These are phyloP conservation scores for Muraenolepis orangiensis DNA, from an alignment of 2,797 vertebrate genomes.

Conservation along the genomic window DNA sequence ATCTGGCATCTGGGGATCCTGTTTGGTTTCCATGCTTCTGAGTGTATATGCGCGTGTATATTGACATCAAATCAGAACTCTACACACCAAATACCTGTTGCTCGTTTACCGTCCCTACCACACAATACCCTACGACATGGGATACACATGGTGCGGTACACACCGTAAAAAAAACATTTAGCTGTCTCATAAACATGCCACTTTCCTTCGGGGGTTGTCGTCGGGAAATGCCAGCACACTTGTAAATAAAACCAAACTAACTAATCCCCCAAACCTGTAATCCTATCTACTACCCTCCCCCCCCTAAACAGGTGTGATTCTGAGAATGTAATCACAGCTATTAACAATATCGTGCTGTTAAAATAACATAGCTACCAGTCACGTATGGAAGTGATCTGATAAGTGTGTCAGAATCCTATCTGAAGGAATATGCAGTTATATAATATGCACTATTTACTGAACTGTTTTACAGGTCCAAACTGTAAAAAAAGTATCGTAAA, in stretches of 20 bases:
- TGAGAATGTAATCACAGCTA: background rate
- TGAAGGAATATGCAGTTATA: background rate
- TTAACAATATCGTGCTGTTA: background rate
- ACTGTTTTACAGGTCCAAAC: background rate
- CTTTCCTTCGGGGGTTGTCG: slow-evolving; percentile 12
- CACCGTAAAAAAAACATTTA: too few relatives aligned
- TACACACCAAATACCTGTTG: too few relatives aligned
- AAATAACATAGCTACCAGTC: background rate
- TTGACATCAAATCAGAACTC: too few relatives aligned
- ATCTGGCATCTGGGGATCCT: too few relatives aligned
- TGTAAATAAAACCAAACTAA: slow-evolving; percentile 4
- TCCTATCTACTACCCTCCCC: too few relatives aligned
- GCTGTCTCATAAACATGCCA: slow-evolving; percentile 17
- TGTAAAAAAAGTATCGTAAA: background rate
- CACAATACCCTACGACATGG: too few relatives aligned
- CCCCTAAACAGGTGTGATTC: background rate
- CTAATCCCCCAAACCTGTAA: background rate
- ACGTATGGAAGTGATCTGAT: background rate
- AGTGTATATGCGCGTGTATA: too few relatives aligned
- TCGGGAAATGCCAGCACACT: slow-evolving; percentile 26
- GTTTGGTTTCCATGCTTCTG: too few relatives aligned
- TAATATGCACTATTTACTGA: background rate
- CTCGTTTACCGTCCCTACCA: too few relatives aligned
- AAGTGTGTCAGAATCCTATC: background rate
- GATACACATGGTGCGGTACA: too few relatives aligned